Evolutionary conservation across 2,797 vertebrate genomes (phyloP).

Genomic region (Coilia nasus): DNA sequence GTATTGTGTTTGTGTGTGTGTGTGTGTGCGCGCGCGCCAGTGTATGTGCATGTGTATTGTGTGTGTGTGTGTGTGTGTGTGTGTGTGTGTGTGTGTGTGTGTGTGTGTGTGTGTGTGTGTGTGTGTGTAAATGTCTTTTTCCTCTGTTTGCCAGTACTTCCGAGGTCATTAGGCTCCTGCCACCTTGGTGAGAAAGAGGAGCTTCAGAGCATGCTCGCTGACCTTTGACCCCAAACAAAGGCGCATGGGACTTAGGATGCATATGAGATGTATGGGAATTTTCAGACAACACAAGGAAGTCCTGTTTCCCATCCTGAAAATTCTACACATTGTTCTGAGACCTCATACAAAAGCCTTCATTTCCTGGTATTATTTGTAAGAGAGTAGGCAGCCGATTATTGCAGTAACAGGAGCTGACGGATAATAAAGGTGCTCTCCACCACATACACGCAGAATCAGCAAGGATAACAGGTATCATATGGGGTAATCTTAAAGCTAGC

Average conservation of each 20-base stretch:
- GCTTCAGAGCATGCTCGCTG: background rate
- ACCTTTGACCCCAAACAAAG: background rate
- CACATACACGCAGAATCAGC: no score
- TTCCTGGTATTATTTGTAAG: background rate
- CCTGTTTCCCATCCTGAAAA: background rate
- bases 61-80: no score
- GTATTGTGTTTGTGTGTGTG: background rate
- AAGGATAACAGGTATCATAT: no score
- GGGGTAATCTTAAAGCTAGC: no score
- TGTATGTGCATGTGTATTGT: no score
- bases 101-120: background rate
- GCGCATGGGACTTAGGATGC: background rate
- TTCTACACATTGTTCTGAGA: background rate
- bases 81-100: background rate
- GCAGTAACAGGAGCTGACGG: no score
- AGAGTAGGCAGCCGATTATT: background rate
- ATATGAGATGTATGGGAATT: no score
- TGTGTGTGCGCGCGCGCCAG: background rate
- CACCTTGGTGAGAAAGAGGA: background rate
- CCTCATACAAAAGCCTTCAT: background rate
- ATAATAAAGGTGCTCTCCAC: no score
- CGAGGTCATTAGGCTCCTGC: conserved; percentile 11
- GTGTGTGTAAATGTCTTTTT: background rate
- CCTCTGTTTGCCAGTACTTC: conserved; percentile 16
- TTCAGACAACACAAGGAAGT: background rate